Evolutionary conservation across 1,140 invertebrate species (phyloP).

Genomic region (Diabrotica virgifera): DNA sequence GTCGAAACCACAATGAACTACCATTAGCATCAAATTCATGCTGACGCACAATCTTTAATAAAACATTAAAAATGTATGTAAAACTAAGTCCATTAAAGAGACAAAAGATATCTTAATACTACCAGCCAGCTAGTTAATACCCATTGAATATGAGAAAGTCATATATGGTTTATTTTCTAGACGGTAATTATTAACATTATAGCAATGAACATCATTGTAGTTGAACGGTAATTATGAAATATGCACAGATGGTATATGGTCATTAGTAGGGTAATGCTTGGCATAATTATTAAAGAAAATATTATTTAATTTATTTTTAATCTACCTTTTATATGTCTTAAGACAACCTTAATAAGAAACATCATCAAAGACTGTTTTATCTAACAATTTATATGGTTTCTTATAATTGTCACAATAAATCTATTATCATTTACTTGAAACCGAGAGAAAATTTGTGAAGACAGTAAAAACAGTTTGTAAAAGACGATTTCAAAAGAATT

Average conservation of each 20-base stretch:
- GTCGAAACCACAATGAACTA: background rate
- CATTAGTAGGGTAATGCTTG: constrained; percentile 4
- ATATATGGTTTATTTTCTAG: constrained; percentile 9
- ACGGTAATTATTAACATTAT: constrained; percentile 7
- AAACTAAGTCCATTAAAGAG: constrained; percentile 1
- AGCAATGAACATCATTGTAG: constrained; percentile 6
- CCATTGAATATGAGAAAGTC: constrained; percentile 8
- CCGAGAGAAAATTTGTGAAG: too few relatives aligned
- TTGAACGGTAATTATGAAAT: constrained; percentile 11
- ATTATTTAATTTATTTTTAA: constrained; percentile 13
- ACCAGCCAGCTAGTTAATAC: background rate
- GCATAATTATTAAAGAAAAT: constrained; percentile 3
- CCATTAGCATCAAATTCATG: background rate
- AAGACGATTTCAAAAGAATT: too few relatives aligned
- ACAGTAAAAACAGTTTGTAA: too few relatives aligned
- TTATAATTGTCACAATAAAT: too few relatives aligned
- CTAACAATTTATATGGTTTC: too few relatives aligned
- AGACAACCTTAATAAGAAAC: background rate
- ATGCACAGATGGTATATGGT: constrained; percentile 12
- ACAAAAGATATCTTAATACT: background rate
- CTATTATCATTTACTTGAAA: too few relatives aligned
- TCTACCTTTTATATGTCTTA: constrained; percentile 6
- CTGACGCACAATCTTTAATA: background rate
- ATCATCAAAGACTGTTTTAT: too few relatives aligned
- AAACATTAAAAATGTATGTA: constrained; percentile 3